Base-by-base conservation (phyloP, 2,113 vertebrate genomes). In the Stictonetta naevosa region DNA sequence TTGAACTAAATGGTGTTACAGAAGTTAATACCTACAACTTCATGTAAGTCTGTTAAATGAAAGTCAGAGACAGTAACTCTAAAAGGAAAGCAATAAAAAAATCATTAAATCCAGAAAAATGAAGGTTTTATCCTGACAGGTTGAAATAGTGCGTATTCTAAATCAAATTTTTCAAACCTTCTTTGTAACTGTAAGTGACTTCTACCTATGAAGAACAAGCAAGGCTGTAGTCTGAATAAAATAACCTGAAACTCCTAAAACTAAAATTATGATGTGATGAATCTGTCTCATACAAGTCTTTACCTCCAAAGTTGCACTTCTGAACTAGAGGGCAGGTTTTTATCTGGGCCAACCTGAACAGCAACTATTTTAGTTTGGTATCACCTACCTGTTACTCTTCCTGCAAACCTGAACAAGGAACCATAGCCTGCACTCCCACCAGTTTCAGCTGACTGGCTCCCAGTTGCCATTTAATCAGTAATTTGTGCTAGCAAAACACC, bases 151-250 rank as follows among this genome's bases (percentile, higher is more conserved):
- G 6, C 4, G 0, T 81, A 50, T 67, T 81, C 46, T 75, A 89
- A 86, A 92, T 67, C n/a, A 86, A 78, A 81, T n/a, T 59, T 92
- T 78, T 94, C 73, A 84, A 84, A 78, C 40, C 21, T 29, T 63
- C 77, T 84, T 82, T 75, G 31, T 40, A 66, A 63, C 8, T 0
- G 14, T 79, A 83, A 92, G 16, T 92, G 42, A 50, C 23, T 93
- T 83, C 20, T 76, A 64, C 21, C 59, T 67, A 18, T 86, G 50
- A 88, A 50, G 44, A 88, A 6, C 23, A 62, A 62, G 11, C 56
- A 80, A 46, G 85, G 23, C 1, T 3, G 11, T 53, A 91, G 40
- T 31, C n/a, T 55, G 40, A 84, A 71, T 78, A 36, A 77, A 83
- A 36, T 23, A 25, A 28, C 74, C 50, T 81, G 34, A 84, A 22